phyloP scores from a whole-genome alignment of 1,140 invertebrate species.

The Drosophila quadrilineata region DNA sequence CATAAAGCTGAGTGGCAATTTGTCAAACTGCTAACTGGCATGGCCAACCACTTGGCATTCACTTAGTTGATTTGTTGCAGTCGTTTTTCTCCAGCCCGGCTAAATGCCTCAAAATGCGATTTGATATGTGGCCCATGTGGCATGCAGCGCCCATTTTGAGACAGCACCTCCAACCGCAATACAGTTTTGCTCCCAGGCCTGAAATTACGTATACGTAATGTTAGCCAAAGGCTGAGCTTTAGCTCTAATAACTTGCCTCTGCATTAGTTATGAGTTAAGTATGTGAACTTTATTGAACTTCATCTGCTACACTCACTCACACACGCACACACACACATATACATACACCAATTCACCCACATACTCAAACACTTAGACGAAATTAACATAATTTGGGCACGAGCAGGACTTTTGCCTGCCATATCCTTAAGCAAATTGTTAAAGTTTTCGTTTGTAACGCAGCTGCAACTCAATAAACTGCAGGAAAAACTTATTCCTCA shows the following conservation, averaged over 20 bases:
- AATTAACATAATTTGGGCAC: constrained; percentile 69
- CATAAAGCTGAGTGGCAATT: constrained; percentile 59
- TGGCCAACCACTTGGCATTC: constrained; percentile 52
- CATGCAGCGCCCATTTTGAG: constrained; percentile 16
- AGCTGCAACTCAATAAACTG: constrained; percentile 71
- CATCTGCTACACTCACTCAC: neutral
- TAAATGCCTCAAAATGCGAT: constrained; percentile 71
- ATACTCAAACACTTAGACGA: constrained; percentile 11
- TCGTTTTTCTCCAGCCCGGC: constrained; percentile 70
- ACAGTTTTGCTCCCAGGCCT: constrained; percentile 15
- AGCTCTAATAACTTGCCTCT: constrained; percentile 50
- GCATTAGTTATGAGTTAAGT: constrained; percentile 56
- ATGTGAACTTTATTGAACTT: constrained; percentile 44
- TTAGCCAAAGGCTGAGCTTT: neutral
- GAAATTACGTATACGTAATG: constrained; percentile 66
- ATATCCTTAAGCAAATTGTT: constrained; percentile 46
- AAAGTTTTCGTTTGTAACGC: constrained; percentile 49
- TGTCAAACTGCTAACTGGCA: constrained; percentile 70
- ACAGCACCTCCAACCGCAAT: constrained; percentile 30
- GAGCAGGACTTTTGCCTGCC: constrained; percentile 38
- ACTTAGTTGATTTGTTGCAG: constrained; percentile 71
- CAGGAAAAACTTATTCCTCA: constrained; percentile 44
- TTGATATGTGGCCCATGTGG: constrained; percentile 54
- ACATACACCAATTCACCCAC: neutral
- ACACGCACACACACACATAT: constrained; percentile 8